A percentile compares a stretch with the other conserved stretches of the same genome.
These are phyloP conservation scores for Coracias cyanogaster DNA, from an alignment of 2,797 vertebrate genomes.

Conservation along the genomic window DNA sequence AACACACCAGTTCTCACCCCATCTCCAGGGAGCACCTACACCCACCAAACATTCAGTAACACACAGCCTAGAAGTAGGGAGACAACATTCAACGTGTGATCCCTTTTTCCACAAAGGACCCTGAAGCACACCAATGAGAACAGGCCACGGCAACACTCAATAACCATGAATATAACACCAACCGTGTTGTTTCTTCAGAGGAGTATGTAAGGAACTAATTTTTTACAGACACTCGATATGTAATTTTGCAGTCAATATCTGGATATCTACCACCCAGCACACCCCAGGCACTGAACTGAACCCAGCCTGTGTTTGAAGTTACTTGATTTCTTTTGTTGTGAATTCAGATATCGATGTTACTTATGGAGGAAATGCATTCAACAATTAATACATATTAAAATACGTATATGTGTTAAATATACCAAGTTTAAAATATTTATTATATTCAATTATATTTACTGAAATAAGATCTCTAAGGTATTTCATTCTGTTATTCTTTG, in stretches of 20 bases:
- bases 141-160: fast-evolving
- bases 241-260: neutral
- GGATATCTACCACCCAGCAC: neutral
- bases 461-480: neutral
- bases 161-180: neutral
- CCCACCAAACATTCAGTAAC: neutral
- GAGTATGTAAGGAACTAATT: neutral
- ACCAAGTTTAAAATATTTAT: neutral
- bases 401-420: neutral
- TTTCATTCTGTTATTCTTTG: neutral
- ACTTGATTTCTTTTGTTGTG: neutral
- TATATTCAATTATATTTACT: neutral
- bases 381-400: neutral
- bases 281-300: neutral
- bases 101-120: neutral
- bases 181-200: neutral
- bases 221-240: neutral
- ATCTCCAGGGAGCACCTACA: neutral
- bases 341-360: neutral
- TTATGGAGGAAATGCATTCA: neutral
- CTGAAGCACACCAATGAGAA: neutral
- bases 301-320: neutral
- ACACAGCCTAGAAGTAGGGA: neutral
- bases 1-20: neutral
- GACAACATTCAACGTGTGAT: neutral